Percentiles rank a stretch among this genome's conserved stretches.
These are phyloP conservation scores for Seriola dumerili DNA, from an alignment of 2,113 vertebrate species.

Conservation along the genomic window DNA sequence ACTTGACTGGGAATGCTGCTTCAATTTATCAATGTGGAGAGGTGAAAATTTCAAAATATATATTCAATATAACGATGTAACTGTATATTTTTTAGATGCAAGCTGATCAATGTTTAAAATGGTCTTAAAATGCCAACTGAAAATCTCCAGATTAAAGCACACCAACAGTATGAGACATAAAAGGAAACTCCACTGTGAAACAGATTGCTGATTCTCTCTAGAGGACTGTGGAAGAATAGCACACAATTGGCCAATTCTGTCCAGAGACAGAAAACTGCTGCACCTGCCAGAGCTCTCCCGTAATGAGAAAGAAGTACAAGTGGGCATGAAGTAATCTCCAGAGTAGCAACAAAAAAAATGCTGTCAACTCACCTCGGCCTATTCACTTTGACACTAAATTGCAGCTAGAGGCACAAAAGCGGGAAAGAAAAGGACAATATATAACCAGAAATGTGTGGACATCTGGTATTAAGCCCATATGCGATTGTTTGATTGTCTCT, in stretches of 20 bases:
- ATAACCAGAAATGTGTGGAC: background rate
- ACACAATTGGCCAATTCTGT: conserved; percentile 41
- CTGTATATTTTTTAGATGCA: conserved; percentile 26
- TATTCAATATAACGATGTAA: no score
- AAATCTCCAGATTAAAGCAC: conserved; percentile 6
- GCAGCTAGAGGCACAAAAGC: background rate
- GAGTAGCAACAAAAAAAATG: conserved; percentile 19
- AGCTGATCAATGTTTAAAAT: background rate
- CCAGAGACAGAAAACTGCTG: conserved; percentile 47
- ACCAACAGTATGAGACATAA: conserved; percentile 25
- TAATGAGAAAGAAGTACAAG: conserved; percentile 49
- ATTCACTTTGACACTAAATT: background rate
- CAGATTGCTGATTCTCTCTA: conserved; percentile 54
- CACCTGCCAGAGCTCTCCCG: conserved; percentile 40
- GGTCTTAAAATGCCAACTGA: conserved; percentile 2
- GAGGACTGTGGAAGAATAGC: conserved; percentile 29
- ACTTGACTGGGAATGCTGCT: background rate
- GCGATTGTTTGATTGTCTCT: no score
- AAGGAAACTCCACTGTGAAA: conserved; percentile 27
- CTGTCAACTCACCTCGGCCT: conserved; percentile 34
- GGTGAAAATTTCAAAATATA: background rate
- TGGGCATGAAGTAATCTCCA: conserved; percentile 32
- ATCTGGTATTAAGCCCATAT: background rate
- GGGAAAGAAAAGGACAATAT: conserved; percentile 19
- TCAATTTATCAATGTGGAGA: background rate